Evolutionary conservation across 2,113 vertebrate species (phyloP).

Genomic region (Daubentonia madagascariensis): DNA sequence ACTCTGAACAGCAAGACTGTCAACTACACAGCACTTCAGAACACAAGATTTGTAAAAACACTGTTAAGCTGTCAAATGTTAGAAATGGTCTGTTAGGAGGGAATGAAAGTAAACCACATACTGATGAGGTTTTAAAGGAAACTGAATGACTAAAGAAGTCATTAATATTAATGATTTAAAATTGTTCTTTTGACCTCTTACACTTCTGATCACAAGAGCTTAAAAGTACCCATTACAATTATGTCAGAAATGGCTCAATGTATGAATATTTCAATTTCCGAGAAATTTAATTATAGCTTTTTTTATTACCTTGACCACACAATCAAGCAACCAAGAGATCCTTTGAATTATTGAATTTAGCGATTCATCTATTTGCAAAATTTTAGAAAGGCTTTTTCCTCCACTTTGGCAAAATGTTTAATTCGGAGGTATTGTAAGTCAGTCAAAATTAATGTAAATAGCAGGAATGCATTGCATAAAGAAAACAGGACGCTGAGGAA

Average conservation of each 20-base stretch:
- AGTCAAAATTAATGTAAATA: neutral
- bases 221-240: conserved; percentile 54
- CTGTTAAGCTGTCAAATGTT: neutral
- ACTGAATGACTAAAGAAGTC: conserved; percentile 25
- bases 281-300: conserved; percentile 36
- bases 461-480: neutral
- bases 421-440: conserved; percentile 24
- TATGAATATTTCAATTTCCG: conserved; percentile 67
- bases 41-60: neutral
- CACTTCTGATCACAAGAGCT: neutral
- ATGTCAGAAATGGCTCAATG: conserved; percentile 31
- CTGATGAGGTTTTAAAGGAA: conserved; percentile 54
- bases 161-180: conserved; percentile 68
- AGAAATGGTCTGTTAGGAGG: conserved; percentile 23
- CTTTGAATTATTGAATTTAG: conserved; percentile 59
- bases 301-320: conserved; percentile 28
- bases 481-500: neutral
- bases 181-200: conserved; percentile 46
- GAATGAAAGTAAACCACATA: conserved; percentile 42
- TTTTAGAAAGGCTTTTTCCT: conserved; percentile 48
- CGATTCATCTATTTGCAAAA: conserved; percentile 47
- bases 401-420: conserved; percentile 36
- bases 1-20: neutral
- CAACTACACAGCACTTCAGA: neutral
- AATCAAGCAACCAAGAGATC: neutral